Evolutionary conservation across 2,797 vertebrate species (phyloP).

Genomic region (Amblyraja radiata): DNA sequence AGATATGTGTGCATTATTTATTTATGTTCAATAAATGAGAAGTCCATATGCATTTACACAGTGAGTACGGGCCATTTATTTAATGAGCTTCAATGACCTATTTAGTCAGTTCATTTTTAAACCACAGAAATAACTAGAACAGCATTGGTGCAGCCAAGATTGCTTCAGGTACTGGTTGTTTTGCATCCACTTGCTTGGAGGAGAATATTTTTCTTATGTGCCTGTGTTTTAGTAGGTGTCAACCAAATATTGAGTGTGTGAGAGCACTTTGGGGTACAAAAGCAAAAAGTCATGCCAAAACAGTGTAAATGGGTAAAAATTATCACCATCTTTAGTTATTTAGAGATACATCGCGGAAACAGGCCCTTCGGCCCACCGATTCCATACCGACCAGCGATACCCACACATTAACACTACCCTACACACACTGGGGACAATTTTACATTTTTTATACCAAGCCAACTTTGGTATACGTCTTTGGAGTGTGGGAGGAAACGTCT

Average conservation of each 20-base stretch:
- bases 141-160: not conserved
- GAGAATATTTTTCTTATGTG: not conserved
- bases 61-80: not conserved
- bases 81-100: not conserved
- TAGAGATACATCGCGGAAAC: too few relatives aligned
- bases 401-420: too few relatives aligned
- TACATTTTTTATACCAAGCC: too few relatives aligned
- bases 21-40: not conserved
- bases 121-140: not conserved
- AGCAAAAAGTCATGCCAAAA: not conserved
- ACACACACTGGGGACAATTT: too few relatives aligned
- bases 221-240: not conserved
- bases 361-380: too few relatives aligned
- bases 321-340: not conserved
- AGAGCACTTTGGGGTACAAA: not conserved
- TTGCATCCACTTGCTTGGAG: not conserved
- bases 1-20: not conserved
- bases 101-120: not conserved
- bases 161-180: not conserved
- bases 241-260: not conserved
- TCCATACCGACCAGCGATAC: too few relatives aligned
- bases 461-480: too few relatives aligned
- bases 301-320: not conserved
- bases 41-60: not conserved
- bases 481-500: too few relatives aligned